These are phyloP conservation scores for Martes martes DNA, from an alignment of 2,113 vertebrate species.

Conservation along the genomic window DNA sequence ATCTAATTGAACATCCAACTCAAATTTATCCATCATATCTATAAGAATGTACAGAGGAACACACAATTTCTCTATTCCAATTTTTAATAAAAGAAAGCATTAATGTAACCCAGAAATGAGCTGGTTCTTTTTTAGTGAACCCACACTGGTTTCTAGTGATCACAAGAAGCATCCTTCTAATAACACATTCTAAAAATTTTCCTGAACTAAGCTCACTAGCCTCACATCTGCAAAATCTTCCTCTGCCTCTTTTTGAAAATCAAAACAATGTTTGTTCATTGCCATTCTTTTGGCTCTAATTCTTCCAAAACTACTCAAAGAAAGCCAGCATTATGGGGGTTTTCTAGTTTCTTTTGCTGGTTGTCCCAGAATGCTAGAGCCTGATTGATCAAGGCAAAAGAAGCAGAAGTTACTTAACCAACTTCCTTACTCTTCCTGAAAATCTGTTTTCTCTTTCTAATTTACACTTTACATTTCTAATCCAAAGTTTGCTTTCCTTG, in stretches of 20 bases:
- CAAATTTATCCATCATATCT: neutral
- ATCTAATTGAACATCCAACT: neutral
- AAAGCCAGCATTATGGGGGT: neutral
- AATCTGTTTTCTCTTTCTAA: neutral
- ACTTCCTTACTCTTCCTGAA: neutral
- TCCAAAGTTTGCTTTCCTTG: neutral
- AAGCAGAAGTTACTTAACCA: neutral
- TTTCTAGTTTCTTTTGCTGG: neutral
- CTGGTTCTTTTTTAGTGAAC: neutral
- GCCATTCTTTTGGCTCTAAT: neutral
- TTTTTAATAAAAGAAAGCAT: neutral
- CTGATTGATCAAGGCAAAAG: neutral
- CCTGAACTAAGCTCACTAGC: neutral
- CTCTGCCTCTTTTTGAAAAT: neutral
- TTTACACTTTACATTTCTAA: neutral
- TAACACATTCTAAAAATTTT: neutral
- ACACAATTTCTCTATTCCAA: neutral
- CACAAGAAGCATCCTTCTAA: neutral
- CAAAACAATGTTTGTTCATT: neutral
- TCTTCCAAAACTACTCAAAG: constrained; percentile 2
- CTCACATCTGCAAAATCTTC: neutral
- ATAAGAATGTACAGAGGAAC: neutral
- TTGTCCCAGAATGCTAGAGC: neutral
- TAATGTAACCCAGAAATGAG: neutral
- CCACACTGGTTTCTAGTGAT: neutral